phyloP scores from a whole-genome alignment of 2,888 invertebrate species.

The Clistopyga incitator region DNA sequence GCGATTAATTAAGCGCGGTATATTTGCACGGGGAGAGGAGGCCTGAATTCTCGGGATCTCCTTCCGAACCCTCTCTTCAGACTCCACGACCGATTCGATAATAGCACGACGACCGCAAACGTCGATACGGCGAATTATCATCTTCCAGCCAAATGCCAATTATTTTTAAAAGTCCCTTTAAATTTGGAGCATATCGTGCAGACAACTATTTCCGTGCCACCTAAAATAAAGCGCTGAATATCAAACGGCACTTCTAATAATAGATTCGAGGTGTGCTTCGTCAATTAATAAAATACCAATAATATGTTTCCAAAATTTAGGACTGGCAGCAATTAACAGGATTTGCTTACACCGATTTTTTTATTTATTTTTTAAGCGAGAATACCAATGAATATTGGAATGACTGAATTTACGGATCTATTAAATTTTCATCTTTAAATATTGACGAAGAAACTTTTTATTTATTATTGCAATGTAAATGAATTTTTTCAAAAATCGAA shows the following conservation, averaged over 20 bases:
- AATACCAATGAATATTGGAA: no score
- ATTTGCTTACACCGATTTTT: no score
- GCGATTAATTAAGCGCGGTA: slow-evolving; percentile 37
- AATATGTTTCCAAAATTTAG: neutral
- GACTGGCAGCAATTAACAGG: no score
- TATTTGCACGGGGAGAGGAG: neutral
- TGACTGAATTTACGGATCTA: no score
- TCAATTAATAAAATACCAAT: neutral
- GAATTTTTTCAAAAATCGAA: no score
- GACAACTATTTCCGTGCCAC: neutral
- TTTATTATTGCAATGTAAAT: no score
- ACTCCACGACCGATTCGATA: slow-evolving; percentile 28
- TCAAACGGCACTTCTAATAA: neutral
- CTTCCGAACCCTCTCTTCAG: neutral
- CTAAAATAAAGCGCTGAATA: neutral
- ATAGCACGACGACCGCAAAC: slow-evolving; percentile 42
- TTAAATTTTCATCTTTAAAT: no score
- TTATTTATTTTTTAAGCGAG: no score
- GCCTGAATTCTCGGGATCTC: slow-evolving; percentile 16
- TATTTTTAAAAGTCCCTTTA: neutral
- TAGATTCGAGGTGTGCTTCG: neutral
- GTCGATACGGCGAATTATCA: slow-evolving; percentile 13
- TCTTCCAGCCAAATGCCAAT: neutral
- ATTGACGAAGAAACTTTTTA: no score
- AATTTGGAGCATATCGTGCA: neutral